These are phyloP conservation scores for Littorina saxatilis DNA, from an alignment of 1,140 invertebrate genomes.

Conservation along the genomic window DNA sequence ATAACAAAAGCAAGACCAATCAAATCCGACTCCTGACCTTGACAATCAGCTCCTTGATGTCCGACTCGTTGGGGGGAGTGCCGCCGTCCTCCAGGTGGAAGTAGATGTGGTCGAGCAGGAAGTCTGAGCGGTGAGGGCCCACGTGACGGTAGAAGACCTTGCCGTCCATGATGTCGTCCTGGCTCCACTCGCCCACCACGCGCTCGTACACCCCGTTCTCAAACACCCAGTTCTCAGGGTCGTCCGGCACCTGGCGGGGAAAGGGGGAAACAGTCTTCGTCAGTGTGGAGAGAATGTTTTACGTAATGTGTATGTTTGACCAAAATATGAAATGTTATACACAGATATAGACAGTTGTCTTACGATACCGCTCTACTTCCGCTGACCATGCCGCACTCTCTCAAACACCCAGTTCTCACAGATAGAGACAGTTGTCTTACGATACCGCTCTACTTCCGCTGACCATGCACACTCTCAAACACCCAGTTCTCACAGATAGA, in stretches of 20 bases:
- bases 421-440: too few species aligned
- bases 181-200: conserved; percentile 70
- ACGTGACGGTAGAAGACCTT: conserved; percentile 74
- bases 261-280: not conserved
- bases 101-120: conserved; percentile 67
- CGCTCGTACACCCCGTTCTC: conserved; percentile 71
- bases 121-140: conserved; percentile 62
- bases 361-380: too few species aligned
- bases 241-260: conserved; percentile 48
- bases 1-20: not conserved
- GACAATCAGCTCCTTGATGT: conserved; percentile 68
- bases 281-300: not conserved
- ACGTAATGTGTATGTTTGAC: too few species aligned
- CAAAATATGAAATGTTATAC: too few species aligned
- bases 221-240: conserved; percentile 69
- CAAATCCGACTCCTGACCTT: conserved; percentile 45
- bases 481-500: too few species aligned
- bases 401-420: too few species aligned
- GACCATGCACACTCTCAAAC: too few species aligned
- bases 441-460: too few species aligned
- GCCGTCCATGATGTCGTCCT: conserved; percentile 74
- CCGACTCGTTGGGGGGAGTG: conserved; percentile 73
- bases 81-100: conserved; percentile 70
- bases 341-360: too few species aligned
- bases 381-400: too few species aligned